Base-by-base conservation (phyloP, 1,140 invertebrate species). In the Heliconius himera region DNA sequence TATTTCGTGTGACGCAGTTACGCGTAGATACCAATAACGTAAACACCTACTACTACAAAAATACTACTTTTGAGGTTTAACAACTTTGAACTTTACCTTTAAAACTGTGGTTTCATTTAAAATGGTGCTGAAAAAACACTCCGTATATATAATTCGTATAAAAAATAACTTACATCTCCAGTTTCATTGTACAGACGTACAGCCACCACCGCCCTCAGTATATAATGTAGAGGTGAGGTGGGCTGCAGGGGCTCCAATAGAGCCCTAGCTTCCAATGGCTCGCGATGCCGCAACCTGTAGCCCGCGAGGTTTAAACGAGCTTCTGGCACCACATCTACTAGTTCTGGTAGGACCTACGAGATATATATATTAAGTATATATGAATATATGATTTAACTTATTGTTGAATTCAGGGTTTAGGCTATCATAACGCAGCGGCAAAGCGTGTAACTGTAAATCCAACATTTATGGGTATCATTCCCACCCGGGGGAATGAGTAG, bases 281-380 rank as follows among this genome's bases (percentile, higher is more conserved):
- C 98, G 89, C 99, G 97, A 86, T 98, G 98, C 87, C 97, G 97
- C 18, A 99, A 95, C 90, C 99, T 97, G 93, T 99, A 98, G 73
- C 99, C 99, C 4, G 99, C 98, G 56, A 99, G 96, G 95, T 99
- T 99, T 0, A 94, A 95, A 76, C 99, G 96, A 8, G 99, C 99
- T 95, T 99, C 99, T 13, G 99, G 98, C 78, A 99, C 97, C 1
- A 99, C 97, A 93, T 99, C 99, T 4, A 99, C 97, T 22, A 99
- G 93, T 41, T 97, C 96, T 1, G 99, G 99, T 60, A 99, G 95
- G 20, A 99, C 96, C 96, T 98, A 36, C 33, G 33, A 36, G 41
- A 60, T 8, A 70, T 1, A 60, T 9, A 60, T 26, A 60, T 60
- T 22, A 13, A n/a, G 13, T 60, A 26, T 22, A 60, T 22, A 60